Percentiles rank a stretch among this genome's conserved stretches.
Conservation (phyloP, 2,113 vertebrate genomes). For the Callithrix jacchus region DNA sequence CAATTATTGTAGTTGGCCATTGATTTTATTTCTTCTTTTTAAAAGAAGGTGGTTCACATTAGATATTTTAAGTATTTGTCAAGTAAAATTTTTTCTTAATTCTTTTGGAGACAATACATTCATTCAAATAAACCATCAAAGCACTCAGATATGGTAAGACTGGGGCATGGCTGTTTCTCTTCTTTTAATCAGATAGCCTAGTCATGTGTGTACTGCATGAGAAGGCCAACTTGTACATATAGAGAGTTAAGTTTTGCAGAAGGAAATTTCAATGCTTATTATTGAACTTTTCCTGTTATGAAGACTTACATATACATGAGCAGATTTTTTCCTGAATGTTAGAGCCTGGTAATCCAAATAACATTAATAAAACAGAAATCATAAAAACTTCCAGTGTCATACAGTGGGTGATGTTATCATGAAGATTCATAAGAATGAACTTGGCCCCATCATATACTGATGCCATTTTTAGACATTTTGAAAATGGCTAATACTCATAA, state of each 20-base stretch:
- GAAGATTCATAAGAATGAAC: neutral
- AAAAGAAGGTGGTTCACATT: neutral
- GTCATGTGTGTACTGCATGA: neutral
- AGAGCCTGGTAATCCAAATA: neutral
- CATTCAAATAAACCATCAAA: constrained; percentile 3
- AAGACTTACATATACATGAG: neutral
- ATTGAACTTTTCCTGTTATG: neutral
- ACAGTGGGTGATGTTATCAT: neutral
- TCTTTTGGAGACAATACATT: neutral
- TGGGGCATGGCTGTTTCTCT: neutral
- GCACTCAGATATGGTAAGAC: neutral
- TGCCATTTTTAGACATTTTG: neutral
- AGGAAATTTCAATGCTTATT: neutral
- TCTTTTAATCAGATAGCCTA: neutral
- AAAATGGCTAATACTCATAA: neutral
- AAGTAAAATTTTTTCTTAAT: neutral
- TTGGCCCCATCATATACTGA: neutral
- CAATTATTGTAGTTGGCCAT: neutral
- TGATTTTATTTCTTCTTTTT: constrained; percentile 28
- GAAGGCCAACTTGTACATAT: neutral
- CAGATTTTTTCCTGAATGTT: neutral
- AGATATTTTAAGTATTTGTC: neutral
- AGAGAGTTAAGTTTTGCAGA: neutral
- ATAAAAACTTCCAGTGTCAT: neutral
- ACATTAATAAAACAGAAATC: neutral